Evolutionary conservation across 1,140 invertebrate species (phyloP).

Genomic region (Cheumatopsyche charites): DNA sequence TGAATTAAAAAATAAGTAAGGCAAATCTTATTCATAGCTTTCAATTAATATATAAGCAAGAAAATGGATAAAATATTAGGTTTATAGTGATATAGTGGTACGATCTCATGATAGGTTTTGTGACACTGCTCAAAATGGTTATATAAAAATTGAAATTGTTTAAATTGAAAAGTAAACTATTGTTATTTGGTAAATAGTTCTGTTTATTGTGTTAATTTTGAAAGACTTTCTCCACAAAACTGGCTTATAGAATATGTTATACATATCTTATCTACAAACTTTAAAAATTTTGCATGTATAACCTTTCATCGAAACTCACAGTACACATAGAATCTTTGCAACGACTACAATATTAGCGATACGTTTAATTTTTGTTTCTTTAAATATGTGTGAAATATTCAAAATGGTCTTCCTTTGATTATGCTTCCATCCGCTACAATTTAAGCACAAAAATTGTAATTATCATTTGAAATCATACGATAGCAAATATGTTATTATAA

Average conservation of each 20-base stretch:
- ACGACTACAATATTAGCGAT: no score
- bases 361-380: no score
- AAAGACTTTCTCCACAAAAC: background rate
- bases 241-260: background rate
- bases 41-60: constrained; percentile 24
- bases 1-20: constrained; percentile 26
- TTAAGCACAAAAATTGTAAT: no score
- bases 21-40: constrained; percentile 34
- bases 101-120: constrained; percentile 29
- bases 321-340: no score
- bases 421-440: constrained; percentile 10
- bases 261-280: background rate
- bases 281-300: no score
- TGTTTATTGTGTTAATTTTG: background rate
- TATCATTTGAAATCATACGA: no score
- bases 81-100: constrained; percentile 27
- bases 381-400: no score
- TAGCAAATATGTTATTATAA: no score
- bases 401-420: constrained; percentile 15
- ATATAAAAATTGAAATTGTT: background rate
- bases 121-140: constrained; percentile 35
- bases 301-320: no score
- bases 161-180: background rate
- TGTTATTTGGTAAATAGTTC: background rate
- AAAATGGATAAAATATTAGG: constrained; percentile 35